Evolutionary conservation across 1,140 invertebrate species (phyloP).

Genomic region (Aethina tumida): DNA sequence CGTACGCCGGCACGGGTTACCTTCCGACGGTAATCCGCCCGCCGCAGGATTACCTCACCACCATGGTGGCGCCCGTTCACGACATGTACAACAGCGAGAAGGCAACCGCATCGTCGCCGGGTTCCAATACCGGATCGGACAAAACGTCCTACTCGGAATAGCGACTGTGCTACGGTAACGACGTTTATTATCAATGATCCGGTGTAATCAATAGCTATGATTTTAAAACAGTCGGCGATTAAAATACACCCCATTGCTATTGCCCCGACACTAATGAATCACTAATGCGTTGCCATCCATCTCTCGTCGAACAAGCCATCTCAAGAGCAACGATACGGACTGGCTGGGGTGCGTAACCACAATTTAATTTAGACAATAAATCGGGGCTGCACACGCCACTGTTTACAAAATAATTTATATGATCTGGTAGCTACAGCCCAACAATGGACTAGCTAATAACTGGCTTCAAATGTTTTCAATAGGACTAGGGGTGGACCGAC

Average conservation of each 20-base stretch:
- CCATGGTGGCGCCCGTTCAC: slow-evolving; percentile 28
- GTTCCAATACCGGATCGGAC: slow-evolving; percentile 36
- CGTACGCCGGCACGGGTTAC: slow-evolving; percentile 70
- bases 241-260: no score
- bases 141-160: slow-evolving; percentile 41
- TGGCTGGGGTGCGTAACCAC: slow-evolving; percentile 26
- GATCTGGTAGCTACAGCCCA: slow-evolving; percentile 35
- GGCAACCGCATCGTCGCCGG: slow-evolving; percentile 37
- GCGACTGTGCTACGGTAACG: slow-evolving; percentile 6
- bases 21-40: slow-evolving; percentile 67
- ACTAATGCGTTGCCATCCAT: no score
- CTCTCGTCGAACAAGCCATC: slow-evolving; percentile 1
- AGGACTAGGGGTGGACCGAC: slow-evolving; percentile 13
- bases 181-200: background rate
- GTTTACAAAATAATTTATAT: slow-evolving; percentile 37
- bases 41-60: slow-evolving; percentile 29
- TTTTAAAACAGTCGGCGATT: no score
- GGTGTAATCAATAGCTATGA: no score
- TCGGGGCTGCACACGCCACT: slow-evolving; percentile 33
- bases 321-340: slow-evolving; percentile 2
- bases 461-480: slow-evolving; percentile 34
- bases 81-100: slow-evolving; percentile 36
- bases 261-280: no score
- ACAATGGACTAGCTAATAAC: slow-evolving; percentile 36
- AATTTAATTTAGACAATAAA: slow-evolving; percentile 30